phyloP scores from a whole-genome alignment of 2,888 invertebrate genomes.

The Uloborus plumipes region DNA sequence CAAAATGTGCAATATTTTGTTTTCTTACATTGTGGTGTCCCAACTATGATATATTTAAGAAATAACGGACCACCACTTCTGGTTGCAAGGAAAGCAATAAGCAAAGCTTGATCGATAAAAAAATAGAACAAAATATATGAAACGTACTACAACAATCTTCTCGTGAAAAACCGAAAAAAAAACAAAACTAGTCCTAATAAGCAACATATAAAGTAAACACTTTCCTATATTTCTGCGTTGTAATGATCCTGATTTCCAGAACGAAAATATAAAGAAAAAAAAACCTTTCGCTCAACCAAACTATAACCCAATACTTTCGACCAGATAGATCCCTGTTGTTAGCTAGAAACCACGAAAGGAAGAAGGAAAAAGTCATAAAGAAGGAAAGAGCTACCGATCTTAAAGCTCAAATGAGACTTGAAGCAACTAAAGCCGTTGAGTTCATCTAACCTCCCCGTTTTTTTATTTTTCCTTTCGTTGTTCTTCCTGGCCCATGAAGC shows the following conservation, averaged over 20 bases:
- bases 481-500: constrained; percentile 23
- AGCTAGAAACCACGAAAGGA: not conserved
- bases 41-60: too few relatives aligned
- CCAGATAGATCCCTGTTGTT: too few relatives aligned
- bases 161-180: not conserved
- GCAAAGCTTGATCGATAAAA: too few relatives aligned
- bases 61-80: too few relatives aligned
- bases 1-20: too few relatives aligned
- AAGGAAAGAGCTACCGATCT: constrained; percentile 23
- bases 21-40: too few relatives aligned
- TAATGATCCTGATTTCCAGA: not conserved
- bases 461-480: constrained; percentile 10
- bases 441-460: constrained; percentile 26
- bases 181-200: not conserved
- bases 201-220: too few relatives aligned
- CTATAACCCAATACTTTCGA: too few relatives aligned
- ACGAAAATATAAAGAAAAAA: not conserved
- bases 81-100: too few relatives aligned
- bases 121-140: not conserved
- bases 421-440: constrained; percentile 48
- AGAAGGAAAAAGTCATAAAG: constrained; percentile 10
- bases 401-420: constrained; percentile 50
- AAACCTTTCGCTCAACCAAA: not conserved
- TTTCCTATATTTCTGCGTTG: too few relatives aligned
- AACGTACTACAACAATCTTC: not conserved